Evolutionary conservation across 2,888 invertebrate species (phyloP).

Genomic region (Sceliomorpha sp.): DNA sequence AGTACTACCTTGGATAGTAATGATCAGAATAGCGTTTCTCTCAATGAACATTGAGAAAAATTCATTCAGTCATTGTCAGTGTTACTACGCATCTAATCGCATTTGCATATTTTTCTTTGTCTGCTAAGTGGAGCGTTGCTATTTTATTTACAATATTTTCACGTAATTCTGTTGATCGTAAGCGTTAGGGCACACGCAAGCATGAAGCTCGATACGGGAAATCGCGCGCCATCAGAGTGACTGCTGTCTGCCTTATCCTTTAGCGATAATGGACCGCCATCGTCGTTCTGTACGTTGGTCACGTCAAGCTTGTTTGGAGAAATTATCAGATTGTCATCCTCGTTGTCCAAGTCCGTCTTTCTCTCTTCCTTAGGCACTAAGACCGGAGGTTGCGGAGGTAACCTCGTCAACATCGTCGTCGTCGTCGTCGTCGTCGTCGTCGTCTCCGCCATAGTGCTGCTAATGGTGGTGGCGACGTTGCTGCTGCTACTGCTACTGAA

Average conservation of each 20-base stretch:
- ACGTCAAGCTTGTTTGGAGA: constrained; percentile 78
- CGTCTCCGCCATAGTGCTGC: constrained; percentile 72
- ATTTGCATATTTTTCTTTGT: constrained; percentile 31
- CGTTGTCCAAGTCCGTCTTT: constrained; percentile 63
- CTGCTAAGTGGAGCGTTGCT: constrained; percentile 28
- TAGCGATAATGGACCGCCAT: constrained; percentile 70
- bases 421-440: constrained; percentile 34
- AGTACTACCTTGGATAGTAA: too few species aligned
- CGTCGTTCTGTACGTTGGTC: constrained; percentile 76
- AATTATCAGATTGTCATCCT: constrained; percentile 78
- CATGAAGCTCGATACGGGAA: constrained; percentile 13
- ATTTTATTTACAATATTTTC: constrained; percentile 56
- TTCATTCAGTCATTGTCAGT: constrained; percentile 30
- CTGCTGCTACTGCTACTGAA: too few species aligned
- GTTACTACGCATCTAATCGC: constrained; percentile 36
- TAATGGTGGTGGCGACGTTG: constrained; percentile 80
- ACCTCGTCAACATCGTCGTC: constrained; percentile 80
- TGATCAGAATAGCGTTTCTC: constrained; percentile 4
- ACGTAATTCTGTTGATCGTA: constrained; percentile 63
- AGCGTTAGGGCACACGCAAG: constrained; percentile 20
- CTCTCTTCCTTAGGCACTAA: constrained; percentile 69
- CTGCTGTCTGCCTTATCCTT: constrained; percentile 66
- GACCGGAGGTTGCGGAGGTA: too few species aligned
- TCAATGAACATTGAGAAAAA: too few species aligned
- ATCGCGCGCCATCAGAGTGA: constrained; percentile 16